Base-by-base conservation (phyloP, 2,113 vertebrate species). In the Melanostigma gelatinosum region DNA sequence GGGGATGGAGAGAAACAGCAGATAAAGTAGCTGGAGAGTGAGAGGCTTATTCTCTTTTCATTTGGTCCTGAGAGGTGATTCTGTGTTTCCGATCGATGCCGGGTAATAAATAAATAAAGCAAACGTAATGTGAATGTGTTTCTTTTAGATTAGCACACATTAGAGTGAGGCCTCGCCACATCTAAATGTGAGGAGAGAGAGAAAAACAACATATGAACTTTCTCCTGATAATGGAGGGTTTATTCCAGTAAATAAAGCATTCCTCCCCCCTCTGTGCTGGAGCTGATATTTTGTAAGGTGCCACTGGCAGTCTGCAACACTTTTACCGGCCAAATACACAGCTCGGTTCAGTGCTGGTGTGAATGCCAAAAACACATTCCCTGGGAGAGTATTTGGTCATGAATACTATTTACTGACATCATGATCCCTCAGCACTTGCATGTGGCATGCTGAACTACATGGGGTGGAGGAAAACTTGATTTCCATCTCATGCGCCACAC, bases 401-500 rank as follows among this genome's bases (percentile, higher is more conserved):
- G 83, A 90, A 92, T 85, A 89, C 77, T 87, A 90, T 93, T 91
- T 93, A 82, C 87, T 89, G 85, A 91, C 88, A 91, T 93, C 83
- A 86, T 67, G 84, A 89, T 92, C 88, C 72, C 73, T 77, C 79
- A 85, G 80, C 81, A 72, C 79, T 75, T 80, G 57, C 78, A 79
- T 81, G 70, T 20, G 4, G 81, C 54, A 68, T 65, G 66, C 77
- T 73, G 82, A 88, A 91, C 85, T 80, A 66, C 70, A 36, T 52
- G 54, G 84, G 46, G 64, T 27, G 66, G 36, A 75, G 40, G 40
- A 71, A 85, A 90, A 82, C 74, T 77, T 67, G 72, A 83, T 85
- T 93, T 87, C 86, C 60, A 70, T 80, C 77, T 82, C 27, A 58
- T 72, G 82, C 84, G 42, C 70, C 55, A 60, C 58, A 65, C 55